Evolutionary conservation across 2,888 invertebrate genomes (phyloP).

Genomic region (Argyra leucocephala): DNA sequence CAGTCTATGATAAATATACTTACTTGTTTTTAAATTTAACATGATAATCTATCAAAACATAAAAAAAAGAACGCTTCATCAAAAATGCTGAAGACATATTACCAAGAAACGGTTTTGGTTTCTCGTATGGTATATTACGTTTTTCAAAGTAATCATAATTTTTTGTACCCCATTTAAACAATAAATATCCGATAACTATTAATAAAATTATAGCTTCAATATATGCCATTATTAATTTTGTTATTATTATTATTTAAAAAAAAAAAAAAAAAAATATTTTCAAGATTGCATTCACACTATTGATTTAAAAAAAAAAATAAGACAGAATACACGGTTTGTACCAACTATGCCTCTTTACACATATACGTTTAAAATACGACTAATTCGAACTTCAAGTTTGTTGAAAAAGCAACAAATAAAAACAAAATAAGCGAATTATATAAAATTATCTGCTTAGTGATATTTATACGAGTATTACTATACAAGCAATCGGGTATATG

Average conservation of each 20-base stretch:
- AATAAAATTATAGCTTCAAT: constrained; percentile 16
- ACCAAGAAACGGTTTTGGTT: constrained; percentile 23
- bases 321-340: too few species aligned
- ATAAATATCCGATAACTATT: constrained; percentile 12
- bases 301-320: too few species aligned
- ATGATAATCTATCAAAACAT: not conserved
- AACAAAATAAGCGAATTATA: too few species aligned
- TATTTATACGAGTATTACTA: too few species aligned
- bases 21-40: not conserved
- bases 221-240: not conserved
- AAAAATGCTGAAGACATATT: not conserved
- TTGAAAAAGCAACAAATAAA: too few species aligned
- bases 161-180: constrained; percentile 30
- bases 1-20: not conserved
- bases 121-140: constrained; percentile 28
- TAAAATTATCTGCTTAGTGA: too few species aligned
- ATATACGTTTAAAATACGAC: too few species aligned
- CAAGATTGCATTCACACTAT: too few species aligned
- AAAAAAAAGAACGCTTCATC: not conserved
- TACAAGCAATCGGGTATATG: too few species aligned
- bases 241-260: not conserved
- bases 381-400: too few species aligned
- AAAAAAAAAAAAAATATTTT: too few species aligned
- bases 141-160: constrained; percentile 30
- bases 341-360: too few species aligned